A percentile compares a stretch with the other conserved stretches of the same genome.
Evolutionary conservation across 2,113 vertebrate species (phyloP).

Genomic region (Aegotheles bennettii): DNA sequence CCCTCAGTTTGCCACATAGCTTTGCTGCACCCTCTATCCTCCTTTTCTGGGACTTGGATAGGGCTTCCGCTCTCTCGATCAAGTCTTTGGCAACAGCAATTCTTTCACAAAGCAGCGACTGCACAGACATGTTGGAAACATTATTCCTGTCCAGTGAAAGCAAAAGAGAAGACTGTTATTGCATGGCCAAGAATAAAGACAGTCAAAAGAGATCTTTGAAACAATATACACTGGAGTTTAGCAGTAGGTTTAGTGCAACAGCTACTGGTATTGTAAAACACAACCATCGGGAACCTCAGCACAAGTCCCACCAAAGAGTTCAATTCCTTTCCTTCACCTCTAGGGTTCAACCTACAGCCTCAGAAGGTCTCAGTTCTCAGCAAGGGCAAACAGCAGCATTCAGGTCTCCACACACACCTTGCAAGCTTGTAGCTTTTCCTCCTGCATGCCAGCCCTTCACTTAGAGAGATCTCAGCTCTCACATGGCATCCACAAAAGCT

Average conservation of each 20-base stretch:
- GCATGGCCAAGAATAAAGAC: neutral
- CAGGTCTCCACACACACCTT: neutral
- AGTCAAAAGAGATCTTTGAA: neutral
- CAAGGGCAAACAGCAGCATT: neutral
- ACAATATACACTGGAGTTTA: neutral
- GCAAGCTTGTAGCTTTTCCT: neutral
- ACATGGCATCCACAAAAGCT: neutral
- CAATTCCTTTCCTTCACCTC: neutral
- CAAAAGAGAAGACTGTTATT: neutral
- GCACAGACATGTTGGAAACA: conserved; percentile 84
- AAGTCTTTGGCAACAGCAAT: conserved; percentile 83
- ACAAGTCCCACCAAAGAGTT: neutral
- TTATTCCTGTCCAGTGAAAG: conserved; percentile 73
- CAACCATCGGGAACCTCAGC: neutral
- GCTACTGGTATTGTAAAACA: neutral
- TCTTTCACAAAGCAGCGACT: conserved; percentile 80
- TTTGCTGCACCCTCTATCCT: conserved; percentile 89
- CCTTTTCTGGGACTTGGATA: conserved; percentile 75
- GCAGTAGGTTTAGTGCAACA: neutral
- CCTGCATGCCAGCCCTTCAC: accelerated
- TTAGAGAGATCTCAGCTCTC: neutral
- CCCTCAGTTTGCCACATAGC: conserved; percentile 86
- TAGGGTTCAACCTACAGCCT: neutral
- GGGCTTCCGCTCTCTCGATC: conserved; percentile 81
- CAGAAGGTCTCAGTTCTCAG: neutral